Evolutionary conservation across 2,888 invertebrate species (phyloP), one percentile per base, ranked within the genome.

Genomic region (Tinea trinotella): DNA sequence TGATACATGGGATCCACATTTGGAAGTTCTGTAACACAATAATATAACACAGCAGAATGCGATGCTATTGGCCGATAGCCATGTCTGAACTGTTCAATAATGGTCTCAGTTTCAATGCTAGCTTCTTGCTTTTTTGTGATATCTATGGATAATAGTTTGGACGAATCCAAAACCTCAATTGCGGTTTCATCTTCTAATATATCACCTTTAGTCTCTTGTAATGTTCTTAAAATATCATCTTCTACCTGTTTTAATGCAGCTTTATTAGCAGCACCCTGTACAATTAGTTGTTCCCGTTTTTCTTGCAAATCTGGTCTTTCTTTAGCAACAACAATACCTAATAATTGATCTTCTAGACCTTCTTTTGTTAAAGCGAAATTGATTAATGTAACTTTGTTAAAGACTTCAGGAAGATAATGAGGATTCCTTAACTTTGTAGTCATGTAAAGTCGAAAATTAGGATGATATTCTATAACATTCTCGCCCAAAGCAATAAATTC

Each of bases 171-270:
- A 57, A 96, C 92, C 71, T 93, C 89, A 61, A 97, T 95, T 2
- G 97, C 97, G 2, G 89, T 89, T 79, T 97, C 96, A 71, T 97
- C 95, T 79, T 97, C 97, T 57, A 97, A 85, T 67, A 97, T 96
- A 70, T 96, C 95, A 1, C 96, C 95, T 70, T 95, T 92, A 1
- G 91, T 88, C 65, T 93, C 90, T 44, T 94, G 92, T 54, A 97
- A 78, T 0, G 96, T 96, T 64, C 91, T 90, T 50, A 97, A 82
- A 62, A 97, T 97, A 76, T 92, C 93, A 68, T 96, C 94, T 79
- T 97, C 97, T 18, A 95, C 93, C 71, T 93, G 91, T 66, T 94
- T 92, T 35, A 97, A 75, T 1, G 93, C 92, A 55, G 92, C 90
- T 68, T 90, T 91, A 71, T 97, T 96, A 52, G 90, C 89, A 5